Evolutionary conservation across 2,888 invertebrate genomes (phyloP), one percentile per base, ranked within the genome.

Genomic region (Chelonus formosanus): DNA sequence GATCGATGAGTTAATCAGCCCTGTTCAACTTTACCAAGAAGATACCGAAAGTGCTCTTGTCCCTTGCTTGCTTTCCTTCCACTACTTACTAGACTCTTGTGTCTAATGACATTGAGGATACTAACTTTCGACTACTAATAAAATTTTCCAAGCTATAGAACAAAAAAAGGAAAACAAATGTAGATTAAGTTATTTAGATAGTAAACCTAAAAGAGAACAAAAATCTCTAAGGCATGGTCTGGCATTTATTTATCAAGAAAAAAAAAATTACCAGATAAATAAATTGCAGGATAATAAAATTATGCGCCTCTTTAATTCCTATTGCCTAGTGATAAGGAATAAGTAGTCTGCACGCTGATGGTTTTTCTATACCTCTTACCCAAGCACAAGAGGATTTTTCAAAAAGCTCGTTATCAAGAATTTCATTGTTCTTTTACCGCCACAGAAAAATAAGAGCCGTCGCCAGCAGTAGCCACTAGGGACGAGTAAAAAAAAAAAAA

Each of bases 1-100:
- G 81, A 82, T 83, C 78, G 82, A 82, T 83, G 81, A 78, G 78
- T 78, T 77, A 79, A 80, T 81, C 79, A 79, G 76, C 73, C 73
- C 73, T 62, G 20, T 4, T 34, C 5, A 54, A 55, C 8, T 45
- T 54, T 54, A 53, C 44, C 47, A 36, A 54, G 58, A 4, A 34
- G 52, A 52, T 34, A 32, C 52, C 34, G 31, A 52, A 34, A 52
- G 52, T 52, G 8, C 52, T 52, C 32, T 52, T 32, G 32, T 32
- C 34, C 34, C 20, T 52, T 52, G 20, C 34, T 47, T 60, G n/a
- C 44, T 45, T 31, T 31, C 47, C 47, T 48, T 48, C n/a, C 48
- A 32, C 32, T 52, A 32, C 34, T 32, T 8, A 52, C 52, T 8
- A 31, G 43, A 44, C 32, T 34, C 32, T 36, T 53, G 47, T 50